These are phyloP conservation scores for Lathamus discolor DNA, from an alignment of 2,113 vertebrate genomes.

Conservation along the genomic window DNA sequence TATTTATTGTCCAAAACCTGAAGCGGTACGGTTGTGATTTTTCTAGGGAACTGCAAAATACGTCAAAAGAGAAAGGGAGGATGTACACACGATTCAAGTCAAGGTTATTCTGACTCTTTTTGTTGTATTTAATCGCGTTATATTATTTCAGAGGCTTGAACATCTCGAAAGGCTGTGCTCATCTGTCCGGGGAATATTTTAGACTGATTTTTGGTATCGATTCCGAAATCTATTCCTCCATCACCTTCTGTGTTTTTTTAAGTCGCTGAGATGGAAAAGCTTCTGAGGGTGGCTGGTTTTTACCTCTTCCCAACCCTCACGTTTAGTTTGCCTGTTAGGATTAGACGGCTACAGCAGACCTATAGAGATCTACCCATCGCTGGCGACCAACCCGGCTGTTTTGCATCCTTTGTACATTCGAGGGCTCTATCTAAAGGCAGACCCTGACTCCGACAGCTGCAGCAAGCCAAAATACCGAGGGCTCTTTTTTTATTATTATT, in stretches of 20 bases:
- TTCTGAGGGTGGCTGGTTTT: fast-evolving
- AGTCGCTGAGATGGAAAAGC: not conserved
- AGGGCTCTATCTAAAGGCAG: not conserved
- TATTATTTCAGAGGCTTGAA: not conserved
- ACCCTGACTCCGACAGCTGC: not conserved
- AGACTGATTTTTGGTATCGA: not conserved
- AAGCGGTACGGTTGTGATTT: not conserved
- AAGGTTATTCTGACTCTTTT: not conserved
- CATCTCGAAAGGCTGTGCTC: not conserved
- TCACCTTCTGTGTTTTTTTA: not conserved
- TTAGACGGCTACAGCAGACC: not conserved
- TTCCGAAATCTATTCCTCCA: not conserved
- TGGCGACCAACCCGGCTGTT: not conserved
- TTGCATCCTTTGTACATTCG: not conserved
- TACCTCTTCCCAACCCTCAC: not conserved
- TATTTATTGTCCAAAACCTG: not conserved
- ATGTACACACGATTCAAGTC: not conserved
- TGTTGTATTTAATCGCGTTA: not conserved
- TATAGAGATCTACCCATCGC: not conserved
- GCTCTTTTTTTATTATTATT: not conserved
- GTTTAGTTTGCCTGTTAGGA: not conserved
- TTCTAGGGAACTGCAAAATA: not conserved
- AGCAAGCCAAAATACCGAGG: not conserved
- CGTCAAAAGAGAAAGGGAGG: not conserved
- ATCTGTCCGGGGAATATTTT: not conserved